Conservation (phyloP, 2,888 invertebrate species). For the Dascillus cervinus region DNA sequence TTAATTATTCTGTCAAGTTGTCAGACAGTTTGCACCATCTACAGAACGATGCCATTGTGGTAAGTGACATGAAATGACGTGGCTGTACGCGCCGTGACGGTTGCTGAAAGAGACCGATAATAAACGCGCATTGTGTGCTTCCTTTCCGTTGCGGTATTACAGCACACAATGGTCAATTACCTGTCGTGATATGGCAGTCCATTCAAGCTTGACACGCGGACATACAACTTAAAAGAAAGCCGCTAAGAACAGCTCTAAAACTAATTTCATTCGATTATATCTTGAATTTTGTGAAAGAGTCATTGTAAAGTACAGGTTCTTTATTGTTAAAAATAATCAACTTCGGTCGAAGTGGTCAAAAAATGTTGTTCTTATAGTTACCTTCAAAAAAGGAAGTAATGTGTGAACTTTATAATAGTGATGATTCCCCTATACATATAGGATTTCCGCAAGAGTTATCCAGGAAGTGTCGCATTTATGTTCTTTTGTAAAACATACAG, state of each 20-base stretch:
- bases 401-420: too few relatives aligned
- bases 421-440: too few relatives aligned
- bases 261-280: conserved; percentile 30
- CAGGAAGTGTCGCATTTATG: neutral
- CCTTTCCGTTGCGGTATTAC: conserved; percentile 33
- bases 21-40: conserved; percentile 33
- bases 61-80: conserved; percentile 35
- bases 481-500: too few relatives aligned
- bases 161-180: conserved; percentile 39
- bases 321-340: conserved; percentile 16
- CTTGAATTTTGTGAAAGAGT: conserved; percentile 23
- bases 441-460: neutral
- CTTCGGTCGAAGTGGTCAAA: conserved; percentile 6
- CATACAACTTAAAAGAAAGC: conserved; percentile 24
- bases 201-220: conserved; percentile 24
- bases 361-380: too few relatives aligned
- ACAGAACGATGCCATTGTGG: conserved; percentile 27
- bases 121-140: conserved; percentile 38
- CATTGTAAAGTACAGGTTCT: conserved; percentile 11
- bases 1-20: conserved; percentile 40
- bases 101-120: conserved; percentile 37
- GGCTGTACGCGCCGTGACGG: conserved; percentile 33
- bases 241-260: conserved; percentile 22
- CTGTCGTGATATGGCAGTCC: conserved; percentile 36
- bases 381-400: too few relatives aligned